Base-by-base conservation (phyloP, 2,888 invertebrate species). In the Copidosoma aretas region DNA sequence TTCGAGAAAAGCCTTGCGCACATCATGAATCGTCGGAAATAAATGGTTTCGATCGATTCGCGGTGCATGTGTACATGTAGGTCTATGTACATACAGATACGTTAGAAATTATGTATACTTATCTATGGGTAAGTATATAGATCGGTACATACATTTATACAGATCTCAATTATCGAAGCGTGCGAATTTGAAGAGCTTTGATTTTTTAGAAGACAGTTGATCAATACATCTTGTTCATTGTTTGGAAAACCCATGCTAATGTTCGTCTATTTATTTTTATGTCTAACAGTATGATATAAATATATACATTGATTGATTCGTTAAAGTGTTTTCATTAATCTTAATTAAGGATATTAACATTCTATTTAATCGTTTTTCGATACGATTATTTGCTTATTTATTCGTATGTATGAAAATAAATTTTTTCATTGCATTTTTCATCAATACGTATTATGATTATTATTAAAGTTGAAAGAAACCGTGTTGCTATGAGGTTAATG, bases 301-400 rank as follows among this genome's bases (percentile, higher is more conserved):
- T 51, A 54, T 60, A 21, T 66, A 70, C 63, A 65, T 62, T 62
- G 49, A 66, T 70, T 66, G 49, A 54, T 62, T 63, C 49, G 56
- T 56, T 63, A 66, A 66, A 66, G 58, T 65, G 54, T 5, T 62
- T 64, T 14, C 51, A 60, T 59, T 59, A 46, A n/a, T 59, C 51
- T 10, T 15, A 22, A 21, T 25, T 22, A n/a, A 53, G 19, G 17
- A 52, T 52, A 12, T 22, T 41, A 54, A 64, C 56, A 21, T 24
- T 46, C 8, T 24, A 12, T 25, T 24, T 14, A 32, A 63, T 39
- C 25, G 19, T 59, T 49, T 24, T 21, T 53, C 19, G 21, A 32
- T 60, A 32, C 51, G 19, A 56, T 24, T 24, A 46, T 59, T 19
- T 63, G 39, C 21, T 32, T 63, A 46, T 46, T 46, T 46, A 52